These are phyloP conservation scores for Danaus chrysippus DNA, from an alignment of 2,888 invertebrate genomes.

Conservation along the genomic window DNA sequence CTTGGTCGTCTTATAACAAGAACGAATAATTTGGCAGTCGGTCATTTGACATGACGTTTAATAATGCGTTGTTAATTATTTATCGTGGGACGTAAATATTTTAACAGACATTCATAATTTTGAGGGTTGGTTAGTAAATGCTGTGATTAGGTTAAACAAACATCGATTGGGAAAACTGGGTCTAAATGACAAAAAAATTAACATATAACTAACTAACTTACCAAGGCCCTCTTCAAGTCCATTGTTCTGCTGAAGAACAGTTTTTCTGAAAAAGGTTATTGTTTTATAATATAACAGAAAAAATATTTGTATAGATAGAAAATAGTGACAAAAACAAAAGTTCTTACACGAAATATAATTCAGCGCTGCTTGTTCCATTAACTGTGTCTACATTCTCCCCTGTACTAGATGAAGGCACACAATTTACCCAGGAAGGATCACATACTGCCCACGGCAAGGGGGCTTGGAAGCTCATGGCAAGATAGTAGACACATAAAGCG, in stretches of 20 bases:
- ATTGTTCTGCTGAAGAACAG: conserved; percentile 37
- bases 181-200: neutral
- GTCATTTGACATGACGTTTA: too few species aligned
- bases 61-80: too few species aligned
- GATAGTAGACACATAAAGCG: conserved; percentile 85
- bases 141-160: too few species aligned
- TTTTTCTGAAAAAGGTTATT: conserved; percentile 26
- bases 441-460: conserved; percentile 87
- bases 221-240: conserved; percentile 41
- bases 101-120: too few species aligned
- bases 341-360: conserved; percentile 71
- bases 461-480: conserved; percentile 83
- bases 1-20: too few species aligned
- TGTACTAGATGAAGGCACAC: conserved; percentile 60
- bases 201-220: conserved; percentile 26
- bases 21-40: too few species aligned
- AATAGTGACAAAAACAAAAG: neutral
- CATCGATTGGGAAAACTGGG: too few species aligned
- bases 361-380: conserved; percentile 73
- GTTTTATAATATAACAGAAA: neutral
- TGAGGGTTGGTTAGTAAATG: too few species aligned
- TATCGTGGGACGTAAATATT: too few species aligned
- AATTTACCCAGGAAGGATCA: conserved; percentile 74
- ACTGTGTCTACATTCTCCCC: conserved; percentile 38
- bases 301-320: neutral